phyloP scores from a whole-genome alignment of 2,113 vertebrate genomes.

The Oreochromis niloticus region DNA sequence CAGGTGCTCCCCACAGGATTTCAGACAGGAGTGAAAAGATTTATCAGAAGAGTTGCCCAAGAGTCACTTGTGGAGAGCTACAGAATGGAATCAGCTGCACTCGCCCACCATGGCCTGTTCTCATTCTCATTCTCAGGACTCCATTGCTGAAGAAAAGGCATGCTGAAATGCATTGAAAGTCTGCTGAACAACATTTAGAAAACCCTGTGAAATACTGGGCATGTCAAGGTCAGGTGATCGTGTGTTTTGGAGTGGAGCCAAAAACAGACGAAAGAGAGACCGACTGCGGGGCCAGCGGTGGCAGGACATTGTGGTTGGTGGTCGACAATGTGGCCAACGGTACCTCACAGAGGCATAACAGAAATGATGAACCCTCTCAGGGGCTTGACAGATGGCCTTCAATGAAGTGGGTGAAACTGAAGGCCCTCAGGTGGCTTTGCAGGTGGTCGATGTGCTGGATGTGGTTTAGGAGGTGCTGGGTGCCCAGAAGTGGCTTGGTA shows the following conservation, averaged over 20 bases:
- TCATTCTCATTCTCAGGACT: neutral
- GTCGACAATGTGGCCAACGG: too few relatives aligned
- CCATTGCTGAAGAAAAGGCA: neutral
- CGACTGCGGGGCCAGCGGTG: neutral
- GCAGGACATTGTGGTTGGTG: too few relatives aligned
- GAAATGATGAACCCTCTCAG: neutral
- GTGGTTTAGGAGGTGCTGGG: too few relatives aligned
- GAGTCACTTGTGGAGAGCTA: neutral
- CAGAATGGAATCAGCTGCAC: neutral
- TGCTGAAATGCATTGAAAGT: neutral
- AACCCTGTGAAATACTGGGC: neutral
- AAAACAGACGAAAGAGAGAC: neutral
- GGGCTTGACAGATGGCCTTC: neutral
- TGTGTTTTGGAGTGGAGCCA: neutral
- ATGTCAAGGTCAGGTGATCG: neutral
- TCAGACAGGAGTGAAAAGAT: neutral
- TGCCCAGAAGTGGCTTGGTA: too few relatives aligned
- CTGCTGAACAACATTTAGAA: neutral
- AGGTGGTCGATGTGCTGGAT: too few relatives aligned
- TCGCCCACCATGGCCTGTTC: neutral
- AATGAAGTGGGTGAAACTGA: neutral
- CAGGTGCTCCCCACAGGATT: neutral
- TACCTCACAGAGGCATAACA: neutral
- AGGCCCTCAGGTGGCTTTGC: neutral
- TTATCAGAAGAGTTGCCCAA: neutral